phyloP scores from a whole-genome alignment of 1,140 invertebrate genomes.

The Euwallacea fornicatus region DNA sequence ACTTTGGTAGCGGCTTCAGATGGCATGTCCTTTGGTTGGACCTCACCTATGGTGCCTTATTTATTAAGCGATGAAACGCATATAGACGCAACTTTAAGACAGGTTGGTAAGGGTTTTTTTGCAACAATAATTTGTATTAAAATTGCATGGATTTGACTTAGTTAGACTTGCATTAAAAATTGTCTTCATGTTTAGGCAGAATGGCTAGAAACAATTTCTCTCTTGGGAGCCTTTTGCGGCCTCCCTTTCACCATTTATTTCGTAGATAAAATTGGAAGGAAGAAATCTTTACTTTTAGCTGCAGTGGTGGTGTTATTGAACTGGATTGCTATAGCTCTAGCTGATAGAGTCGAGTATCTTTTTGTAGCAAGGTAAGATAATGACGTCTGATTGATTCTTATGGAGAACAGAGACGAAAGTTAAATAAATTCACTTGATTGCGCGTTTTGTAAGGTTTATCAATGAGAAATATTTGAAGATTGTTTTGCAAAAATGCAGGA shows the following conservation, averaged over 20 bases:
- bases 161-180: no score
- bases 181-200: constrained; percentile 48
- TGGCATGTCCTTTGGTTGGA: constrained; percentile 58
- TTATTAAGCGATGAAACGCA: constrained; percentile 48
- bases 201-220: constrained; percentile 65
- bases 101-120: constrained; percentile 10
- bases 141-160: no score
- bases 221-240: constrained; percentile 63
- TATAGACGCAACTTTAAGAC: constrained; percentile 22
- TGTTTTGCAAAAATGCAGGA: background rate
- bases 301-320: constrained; percentile 62
- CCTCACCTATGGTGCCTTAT: constrained; percentile 61
- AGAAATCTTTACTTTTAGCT: constrained; percentile 60
- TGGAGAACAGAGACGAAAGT: no score
- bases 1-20: constrained; percentile 46
- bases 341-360: constrained; percentile 37
- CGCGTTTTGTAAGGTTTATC: no score
- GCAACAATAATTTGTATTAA: background rate
- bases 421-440: no score
- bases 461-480: no score
- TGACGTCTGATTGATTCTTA: background rate
- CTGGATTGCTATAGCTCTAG: constrained; percentile 56
- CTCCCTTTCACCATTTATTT: constrained; percentile 58
- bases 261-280: constrained; percentile 67
- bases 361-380: constrained; percentile 37